Evolutionary conservation across 2,113 vertebrate species (phyloP).

Genomic region (Passer montanus): DNA sequence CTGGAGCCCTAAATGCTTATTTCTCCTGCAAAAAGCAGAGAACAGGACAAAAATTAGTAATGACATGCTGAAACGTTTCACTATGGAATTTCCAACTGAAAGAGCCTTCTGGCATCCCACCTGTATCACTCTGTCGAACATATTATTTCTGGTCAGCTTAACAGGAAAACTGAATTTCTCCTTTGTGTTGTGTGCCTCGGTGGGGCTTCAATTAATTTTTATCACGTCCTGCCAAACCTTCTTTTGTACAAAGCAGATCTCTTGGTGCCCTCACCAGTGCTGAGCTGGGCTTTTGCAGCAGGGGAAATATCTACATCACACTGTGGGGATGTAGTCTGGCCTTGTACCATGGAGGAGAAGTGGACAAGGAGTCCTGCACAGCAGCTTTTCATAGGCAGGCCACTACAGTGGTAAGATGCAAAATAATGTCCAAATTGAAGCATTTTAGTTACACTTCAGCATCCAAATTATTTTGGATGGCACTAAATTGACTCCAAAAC

Average conservation of each 20-base stretch:
- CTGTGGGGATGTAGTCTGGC: background rate
- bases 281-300: background rate
- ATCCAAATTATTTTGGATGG: background rate
- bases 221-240: background rate
- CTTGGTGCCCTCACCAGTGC: background rate
- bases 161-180: background rate
- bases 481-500: background rate
- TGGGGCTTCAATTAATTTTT: background rate
- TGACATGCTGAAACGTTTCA: background rate
- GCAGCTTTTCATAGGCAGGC: background rate
- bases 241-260: background rate
- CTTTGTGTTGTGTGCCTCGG: background rate
- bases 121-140: background rate
- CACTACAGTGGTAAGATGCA: background rate
- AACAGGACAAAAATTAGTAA: slow-evolving; percentile 17
- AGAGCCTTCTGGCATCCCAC: slow-evolving; percentile 14
- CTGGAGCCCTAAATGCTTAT: slow-evolving; percentile 2
- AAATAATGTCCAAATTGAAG: background rate
- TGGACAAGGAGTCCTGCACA: accelerated
- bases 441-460: background rate
- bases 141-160: slow-evolving; percentile 24
- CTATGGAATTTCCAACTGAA: background rate
- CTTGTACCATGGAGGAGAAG: background rate
- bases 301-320: background rate
- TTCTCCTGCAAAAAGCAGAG: background rate